A percentile compares a stretch with the other conserved stretches of the same genome.
phyloP scores from a whole-genome alignment of 2,113 vertebrate species.

The Pterocles orientalis region DNA sequence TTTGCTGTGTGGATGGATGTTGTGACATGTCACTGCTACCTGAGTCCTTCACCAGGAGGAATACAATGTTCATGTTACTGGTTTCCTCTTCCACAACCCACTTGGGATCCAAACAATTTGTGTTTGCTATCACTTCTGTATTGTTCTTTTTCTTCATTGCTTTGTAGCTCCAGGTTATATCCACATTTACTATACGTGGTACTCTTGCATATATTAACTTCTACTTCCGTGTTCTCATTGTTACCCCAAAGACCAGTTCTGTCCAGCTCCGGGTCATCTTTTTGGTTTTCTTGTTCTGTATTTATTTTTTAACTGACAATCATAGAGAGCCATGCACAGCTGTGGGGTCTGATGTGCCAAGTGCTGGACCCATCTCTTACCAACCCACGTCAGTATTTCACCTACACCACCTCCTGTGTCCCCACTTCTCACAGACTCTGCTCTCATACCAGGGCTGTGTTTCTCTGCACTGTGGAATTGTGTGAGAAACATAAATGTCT shows the following conservation, averaged over 20 bases:
- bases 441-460: background rate
- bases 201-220: background rate
- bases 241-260: background rate
- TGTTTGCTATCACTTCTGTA: background rate
- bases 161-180: background rate
- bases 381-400: rapidly evolving
- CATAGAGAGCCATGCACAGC: background rate
- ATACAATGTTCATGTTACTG: background rate
- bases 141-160: background rate
- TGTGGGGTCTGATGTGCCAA: rapidly evolving
- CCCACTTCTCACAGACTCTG: background rate
- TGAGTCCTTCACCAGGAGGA: background rate
- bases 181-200: background rate
- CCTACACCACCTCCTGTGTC: rapidly evolving
- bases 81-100: background rate
- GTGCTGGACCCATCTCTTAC: background rate
- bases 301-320: background rate
- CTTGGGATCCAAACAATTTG: background rate
- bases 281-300: background rate
- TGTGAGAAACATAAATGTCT: background rate
- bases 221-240: background rate
- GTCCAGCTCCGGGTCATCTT: background rate
- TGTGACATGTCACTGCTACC: background rate
- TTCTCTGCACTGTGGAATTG: rapidly evolving
- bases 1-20: background rate